Conservation (phyloP, 2,113 vertebrate species). For the Forbesichthys papilliferus region DNA sequence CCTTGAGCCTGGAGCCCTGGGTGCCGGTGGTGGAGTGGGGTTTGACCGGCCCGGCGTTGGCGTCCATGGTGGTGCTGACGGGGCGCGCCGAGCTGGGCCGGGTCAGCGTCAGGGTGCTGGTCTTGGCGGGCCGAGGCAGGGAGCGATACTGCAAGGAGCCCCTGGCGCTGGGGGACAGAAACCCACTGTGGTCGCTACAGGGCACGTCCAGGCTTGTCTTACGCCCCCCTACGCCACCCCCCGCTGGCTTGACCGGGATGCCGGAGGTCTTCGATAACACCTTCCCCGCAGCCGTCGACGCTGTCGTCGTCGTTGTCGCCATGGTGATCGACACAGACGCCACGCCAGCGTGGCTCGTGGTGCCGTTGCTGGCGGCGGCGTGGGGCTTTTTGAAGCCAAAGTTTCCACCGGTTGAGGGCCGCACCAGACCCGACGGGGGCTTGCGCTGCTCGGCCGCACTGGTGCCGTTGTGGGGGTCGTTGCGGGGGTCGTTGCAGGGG, state of each 20-base stretch:
- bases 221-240: slow-evolving; percentile 67
- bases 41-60: slow-evolving; percentile 82
- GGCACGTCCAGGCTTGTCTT: slow-evolving; percentile 94
- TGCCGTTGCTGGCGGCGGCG: slow-evolving; percentile 72
- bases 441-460: slow-evolving; percentile 82
- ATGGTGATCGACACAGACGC: slow-evolving; percentile 77
- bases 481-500: slow-evolving; percentile 47
- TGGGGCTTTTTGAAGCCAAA: slow-evolving; percentile 92
- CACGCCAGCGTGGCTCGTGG: slow-evolving; percentile 39
- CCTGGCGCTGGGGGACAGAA: slow-evolving; percentile 87
- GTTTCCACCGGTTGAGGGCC: slow-evolving; percentile 84
- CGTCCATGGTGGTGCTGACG: slow-evolving; percentile 87
- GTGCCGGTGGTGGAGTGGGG: slow-evolving; percentile 37
- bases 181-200: slow-evolving; percentile 82
- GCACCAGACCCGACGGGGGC: slow-evolving; percentile 87
- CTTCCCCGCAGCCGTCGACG: slow-evolving; percentile 78
- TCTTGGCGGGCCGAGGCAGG: slow-evolving; percentile 93
- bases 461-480: slow-evolving; percentile 48
- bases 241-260: slow-evolving; percentile 90
- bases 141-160: slow-evolving; percentile 94
- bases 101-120: slow-evolving; percentile 88
- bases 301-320: slow-evolving; percentile 21
- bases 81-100: slow-evolving; percentile 80
- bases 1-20: slow-evolving; percentile 62
- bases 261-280: slow-evolving; percentile 86